Percentiles rank a stretch among this genome's conserved stretches.
Conservation (phyloP, 2,797 vertebrate genomes). For the Stomatorhinus walkeri region DNA sequence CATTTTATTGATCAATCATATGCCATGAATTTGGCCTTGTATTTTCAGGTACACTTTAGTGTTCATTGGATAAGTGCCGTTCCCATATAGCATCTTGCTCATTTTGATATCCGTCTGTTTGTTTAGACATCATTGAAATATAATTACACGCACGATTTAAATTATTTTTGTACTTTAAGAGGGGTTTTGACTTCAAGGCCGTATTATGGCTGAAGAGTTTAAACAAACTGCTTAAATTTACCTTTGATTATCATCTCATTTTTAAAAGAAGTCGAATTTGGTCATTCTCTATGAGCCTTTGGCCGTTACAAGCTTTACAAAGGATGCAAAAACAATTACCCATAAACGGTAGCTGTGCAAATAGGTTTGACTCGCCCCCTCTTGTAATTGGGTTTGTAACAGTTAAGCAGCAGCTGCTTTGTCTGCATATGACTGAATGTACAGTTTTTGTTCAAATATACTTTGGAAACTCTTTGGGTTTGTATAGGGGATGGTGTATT, state of each 20-base stretch:
- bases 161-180: neutral
- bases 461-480: neutral
- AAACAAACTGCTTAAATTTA: conserved; percentile 23
- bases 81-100: neutral
- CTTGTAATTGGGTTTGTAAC: conserved; percentile 20
- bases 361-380: conserved; percentile 4
- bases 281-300: conserved; percentile 7
- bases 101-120: conserved; percentile 23
- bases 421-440: neutral
- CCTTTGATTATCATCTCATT: conserved; percentile 18
- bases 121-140: conserved; percentile 32
- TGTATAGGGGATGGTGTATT: neutral
- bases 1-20: neutral
- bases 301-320: neutral
- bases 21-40: neutral
- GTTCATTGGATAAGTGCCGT: neutral
- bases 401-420: neutral
- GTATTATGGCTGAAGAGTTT: neutral
- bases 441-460: conserved; percentile 1
- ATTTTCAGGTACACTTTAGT: neutral
- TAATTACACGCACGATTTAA: conserved; percentile 23
- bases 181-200: neutral
- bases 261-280: conserved; percentile 12
- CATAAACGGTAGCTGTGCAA: conserved; percentile 13
- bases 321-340: neutral